Evolutionary conservation across 2,113 vertebrate genomes (phyloP).

Genomic region (Mus musculus): DNA sequence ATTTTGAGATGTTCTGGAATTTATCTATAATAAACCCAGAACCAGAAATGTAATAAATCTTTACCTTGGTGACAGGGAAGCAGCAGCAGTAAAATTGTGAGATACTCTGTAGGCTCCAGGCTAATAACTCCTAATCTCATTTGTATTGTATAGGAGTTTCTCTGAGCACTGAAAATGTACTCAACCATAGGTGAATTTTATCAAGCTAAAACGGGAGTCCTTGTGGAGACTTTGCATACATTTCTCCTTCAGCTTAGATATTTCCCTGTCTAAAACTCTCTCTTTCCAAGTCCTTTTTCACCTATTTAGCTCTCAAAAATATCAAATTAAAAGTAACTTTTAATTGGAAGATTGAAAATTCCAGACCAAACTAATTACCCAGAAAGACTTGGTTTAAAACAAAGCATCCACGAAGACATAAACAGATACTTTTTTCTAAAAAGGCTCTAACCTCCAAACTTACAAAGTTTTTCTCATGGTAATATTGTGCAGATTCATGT

Average conservation of each 20-base stretch:
- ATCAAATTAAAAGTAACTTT: slow-evolving; percentile 44
- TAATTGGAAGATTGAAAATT: background rate
- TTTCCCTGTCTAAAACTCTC: background rate
- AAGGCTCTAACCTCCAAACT: background rate
- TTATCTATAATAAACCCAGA: slow-evolving; percentile 37
- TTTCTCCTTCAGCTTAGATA: background rate
- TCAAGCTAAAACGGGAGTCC: background rate
- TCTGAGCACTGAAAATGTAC: slow-evolving; percentile 43
- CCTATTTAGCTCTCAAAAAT: slow-evolving; percentile 37
- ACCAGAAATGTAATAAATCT: background rate
- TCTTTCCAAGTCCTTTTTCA: background rate
- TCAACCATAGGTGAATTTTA: slow-evolving; percentile 52
- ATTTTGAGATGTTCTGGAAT: background rate
- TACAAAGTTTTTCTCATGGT: background rate
- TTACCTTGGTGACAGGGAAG: background rate
- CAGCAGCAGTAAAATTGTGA: background rate
- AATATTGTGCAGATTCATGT: background rate
- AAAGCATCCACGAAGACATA: background rate
- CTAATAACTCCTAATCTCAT: slow-evolving; percentile 2
- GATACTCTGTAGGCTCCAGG: background rate
- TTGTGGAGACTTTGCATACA: slow-evolving; percentile 7
- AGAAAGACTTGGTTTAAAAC: background rate
- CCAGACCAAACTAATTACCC: background rate
- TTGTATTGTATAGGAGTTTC: slow-evolving; percentile 50
- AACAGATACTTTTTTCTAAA: slow-evolving; percentile 40